A percentile compares a stretch with the other conserved stretches of the same genome.
Evolutionary conservation across 2,888 invertebrate genomes (phyloP).

Genomic region (Eulithis testata): DNA sequence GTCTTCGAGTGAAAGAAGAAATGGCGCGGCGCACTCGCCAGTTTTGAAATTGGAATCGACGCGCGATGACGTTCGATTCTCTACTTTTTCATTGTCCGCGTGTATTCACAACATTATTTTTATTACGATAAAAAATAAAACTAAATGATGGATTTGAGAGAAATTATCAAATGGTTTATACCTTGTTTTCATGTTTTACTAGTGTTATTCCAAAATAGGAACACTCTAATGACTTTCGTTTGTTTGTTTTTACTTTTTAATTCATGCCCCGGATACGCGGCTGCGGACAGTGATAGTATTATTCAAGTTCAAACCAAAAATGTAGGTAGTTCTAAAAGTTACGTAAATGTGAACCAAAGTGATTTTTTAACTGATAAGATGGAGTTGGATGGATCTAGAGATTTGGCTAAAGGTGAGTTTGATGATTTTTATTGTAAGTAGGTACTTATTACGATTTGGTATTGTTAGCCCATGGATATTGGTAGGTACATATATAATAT

Average conservation of each 20-base stretch:
- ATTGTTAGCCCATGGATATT: too few relatives aligned
- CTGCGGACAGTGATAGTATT: conserved; percentile 21
- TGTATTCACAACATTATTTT: conserved; percentile 22
- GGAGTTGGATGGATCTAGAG: conserved; percentile 11
- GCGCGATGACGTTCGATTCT: conserved; percentile 56
- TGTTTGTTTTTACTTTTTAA: conserved; percentile 42
- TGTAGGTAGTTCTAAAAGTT: conserved; percentile 35
- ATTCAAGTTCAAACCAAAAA: conserved; percentile 42
- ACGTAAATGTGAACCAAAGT: conserved; percentile 40
- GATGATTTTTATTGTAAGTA: background rate
- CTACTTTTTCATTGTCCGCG: conserved; percentile 30
- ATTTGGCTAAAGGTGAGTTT: conserved; percentile 32
- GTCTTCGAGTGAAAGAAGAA: conserved; percentile 66
- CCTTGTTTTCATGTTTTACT: conserved; percentile 75
- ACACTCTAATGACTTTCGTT: conserved; percentile 37
- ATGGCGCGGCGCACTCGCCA: conserved; percentile 50
- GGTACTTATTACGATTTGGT: too few relatives aligned
- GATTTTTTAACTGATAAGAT: conserved; percentile 25
- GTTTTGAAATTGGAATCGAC: conserved; percentile 36
- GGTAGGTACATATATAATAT: too few relatives aligned
- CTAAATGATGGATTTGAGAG: conserved; percentile 75
- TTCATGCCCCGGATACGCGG: conserved; percentile 25
- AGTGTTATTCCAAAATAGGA: conserved; percentile 34
- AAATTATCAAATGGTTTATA: conserved; percentile 80
- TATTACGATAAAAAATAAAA: conserved; percentile 25